Base-by-base conservation (phyloP, 2,888 invertebrate genomes). In the Saturnia japonica region DNA sequence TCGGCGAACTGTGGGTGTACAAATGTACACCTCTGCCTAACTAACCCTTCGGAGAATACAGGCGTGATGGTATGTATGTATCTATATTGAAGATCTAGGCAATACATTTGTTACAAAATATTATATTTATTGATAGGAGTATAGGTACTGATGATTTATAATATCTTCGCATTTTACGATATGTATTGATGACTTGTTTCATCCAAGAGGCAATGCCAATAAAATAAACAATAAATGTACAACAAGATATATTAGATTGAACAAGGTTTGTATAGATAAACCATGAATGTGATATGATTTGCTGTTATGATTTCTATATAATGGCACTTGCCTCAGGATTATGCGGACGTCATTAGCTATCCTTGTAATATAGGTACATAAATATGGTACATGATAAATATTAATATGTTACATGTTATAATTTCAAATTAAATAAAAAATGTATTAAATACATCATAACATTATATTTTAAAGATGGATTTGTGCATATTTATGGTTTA, bases 141-240 rank as follows among this genome's bases (percentile, higher is more conserved):
- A 78, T 79, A 78, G 79, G 2, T 12, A 47, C n/a, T 78, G 76
- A 79, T 83, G 83, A 85, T 85, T 83, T 85, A 86, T 81, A 72
- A 75, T 76, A 73, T 79, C 79, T 78, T 76, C 74, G 75, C 72
- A 80, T 80, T 85, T 82, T 80, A 85, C 85, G 82, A 85, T 82
- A 80, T 77, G 79, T 84, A 84, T 86, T 84, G 85, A 86, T 84
- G 82, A 83, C 81, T 77, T 79, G 79, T 80, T 79, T 78, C 77
- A 80, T 82, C 80, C 74, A 74, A 82, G 81, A 81, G 79, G 80
- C 76, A 47, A 47, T 69, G 76, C 76, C 80, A 82, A 83, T 87
- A 84, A 87, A 88, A 85, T 83, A 82, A 82, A 82, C 83, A 82
- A 85, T 85, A 87, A 85, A 80, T 71, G 28, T 73, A 68, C 78